Percentiles rank a stretch among this genome's conserved stretches.
Conservation (phyloP, 2,797 vertebrate species). For the Tolypeutes matacus region DNA sequence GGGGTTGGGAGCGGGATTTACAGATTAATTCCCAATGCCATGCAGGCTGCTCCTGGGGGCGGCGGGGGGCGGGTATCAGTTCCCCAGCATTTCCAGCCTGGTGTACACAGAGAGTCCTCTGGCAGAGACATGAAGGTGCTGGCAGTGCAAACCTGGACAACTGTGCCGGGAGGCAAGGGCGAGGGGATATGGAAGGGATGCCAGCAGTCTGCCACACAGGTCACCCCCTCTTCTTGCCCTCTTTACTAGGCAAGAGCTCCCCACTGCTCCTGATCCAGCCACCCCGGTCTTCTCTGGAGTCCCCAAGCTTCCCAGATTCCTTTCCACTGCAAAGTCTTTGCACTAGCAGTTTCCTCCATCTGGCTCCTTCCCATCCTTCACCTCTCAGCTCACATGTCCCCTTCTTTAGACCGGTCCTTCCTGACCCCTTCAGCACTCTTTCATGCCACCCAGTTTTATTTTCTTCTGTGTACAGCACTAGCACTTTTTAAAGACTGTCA, state of each 20-base stretch:
- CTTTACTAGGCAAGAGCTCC: not conserved
- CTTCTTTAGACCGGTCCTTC: not conserved
- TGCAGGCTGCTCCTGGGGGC: no score
- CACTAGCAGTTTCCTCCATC: no score
- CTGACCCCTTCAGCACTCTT: not conserved
- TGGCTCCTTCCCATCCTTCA: not conserved
- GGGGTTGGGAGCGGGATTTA: not conserved
- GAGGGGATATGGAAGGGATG: rapidly evolving
- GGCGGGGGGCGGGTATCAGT: no score
- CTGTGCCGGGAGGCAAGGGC: no score
- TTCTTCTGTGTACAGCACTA: not conserved
- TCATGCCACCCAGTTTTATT: not conserved
- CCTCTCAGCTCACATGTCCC: rapidly evolving
- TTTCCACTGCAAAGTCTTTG: not conserved
- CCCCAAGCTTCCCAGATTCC: not conserved
- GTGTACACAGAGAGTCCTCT: rapidly evolving
- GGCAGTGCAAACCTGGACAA: not conserved
- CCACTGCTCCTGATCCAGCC: not conserved
- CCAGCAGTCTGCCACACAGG: rapidly evolving
- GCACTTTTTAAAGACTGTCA: not conserved
- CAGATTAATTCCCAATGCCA: rapidly evolving
- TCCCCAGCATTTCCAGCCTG: rapidly evolving
- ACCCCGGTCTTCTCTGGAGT: not conserved
- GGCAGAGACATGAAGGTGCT: not conserved
- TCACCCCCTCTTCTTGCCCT: not conserved